Percentiles rank a stretch among this genome's conserved stretches.
Evolutionary conservation across 2,113 vertebrate species (phyloP).

Genomic region (Hirundichthys speculiger): DNA sequence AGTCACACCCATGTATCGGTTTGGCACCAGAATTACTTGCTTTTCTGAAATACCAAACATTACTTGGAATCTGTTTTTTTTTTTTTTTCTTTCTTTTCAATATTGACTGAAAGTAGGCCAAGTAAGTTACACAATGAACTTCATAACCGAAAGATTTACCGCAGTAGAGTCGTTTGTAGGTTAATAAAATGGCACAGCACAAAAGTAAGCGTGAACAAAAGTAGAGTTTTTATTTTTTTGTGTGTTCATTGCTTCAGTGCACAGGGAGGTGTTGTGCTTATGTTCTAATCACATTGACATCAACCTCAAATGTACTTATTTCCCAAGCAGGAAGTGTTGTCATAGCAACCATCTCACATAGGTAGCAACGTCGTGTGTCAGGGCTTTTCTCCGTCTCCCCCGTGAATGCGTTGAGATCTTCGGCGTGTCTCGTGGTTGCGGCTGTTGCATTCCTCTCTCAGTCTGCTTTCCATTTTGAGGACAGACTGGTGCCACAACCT

Average conservation of each 20-base stretch:
- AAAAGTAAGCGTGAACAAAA: no score
- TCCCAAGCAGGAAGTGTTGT: slow-evolving; percentile 55
- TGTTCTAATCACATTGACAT: slow-evolving; percentile 37
- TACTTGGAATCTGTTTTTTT: slow-evolving; percentile 10
- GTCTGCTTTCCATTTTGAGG: neutral
- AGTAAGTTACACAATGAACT: neutral
- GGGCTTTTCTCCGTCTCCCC: slow-evolving; percentile 13
- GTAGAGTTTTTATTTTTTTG: no score
- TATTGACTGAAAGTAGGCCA: slow-evolving; percentile 9
- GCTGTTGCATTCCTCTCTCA: neutral
- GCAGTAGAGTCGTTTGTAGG: no score
- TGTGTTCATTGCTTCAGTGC: no score
- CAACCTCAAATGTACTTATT: slow-evolving; percentile 7
- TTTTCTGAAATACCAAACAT: slow-evolving; percentile 43
- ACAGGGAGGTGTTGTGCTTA: neutral
- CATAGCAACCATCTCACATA: slow-evolving; percentile 45
- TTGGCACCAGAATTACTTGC: slow-evolving; percentile 24
- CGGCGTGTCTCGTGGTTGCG: neutral
- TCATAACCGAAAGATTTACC: no score
- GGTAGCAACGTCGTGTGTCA: slow-evolving; percentile 17
- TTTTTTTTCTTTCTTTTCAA: no score
- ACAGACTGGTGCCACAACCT: no score
- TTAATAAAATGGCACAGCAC: no score
- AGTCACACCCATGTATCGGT: slow-evolving; percentile 65
- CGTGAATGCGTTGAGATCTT: slow-evolving; percentile 5